Conservation (phyloP, 2,113 vertebrate genomes). For the Nansenia antarctica region DNA sequence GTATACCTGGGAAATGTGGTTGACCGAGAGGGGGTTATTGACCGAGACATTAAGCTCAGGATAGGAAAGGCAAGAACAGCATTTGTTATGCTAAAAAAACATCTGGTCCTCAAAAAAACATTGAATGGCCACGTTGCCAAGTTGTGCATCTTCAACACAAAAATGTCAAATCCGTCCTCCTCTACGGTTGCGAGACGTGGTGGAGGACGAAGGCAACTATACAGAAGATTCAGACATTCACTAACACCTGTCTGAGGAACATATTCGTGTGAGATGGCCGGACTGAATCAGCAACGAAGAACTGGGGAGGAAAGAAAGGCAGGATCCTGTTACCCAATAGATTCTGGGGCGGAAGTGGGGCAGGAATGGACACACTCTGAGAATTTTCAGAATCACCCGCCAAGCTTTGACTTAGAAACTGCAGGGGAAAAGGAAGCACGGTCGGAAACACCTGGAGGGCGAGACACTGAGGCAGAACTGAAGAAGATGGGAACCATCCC, state of each 20-base stretch:
- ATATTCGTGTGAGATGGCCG: neutral
- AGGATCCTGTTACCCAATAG: too few species aligned
- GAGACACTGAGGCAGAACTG: too few species aligned
- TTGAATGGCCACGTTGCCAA: neutral
- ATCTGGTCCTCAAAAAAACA: neutral
- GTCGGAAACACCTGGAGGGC: too few species aligned
- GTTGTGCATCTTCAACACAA: slow-evolving; percentile 6
- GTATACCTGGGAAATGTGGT: neutral
- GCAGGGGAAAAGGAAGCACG: too few species aligned
- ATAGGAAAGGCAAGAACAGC: slow-evolving; percentile 3
- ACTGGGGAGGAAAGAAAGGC: neutral
- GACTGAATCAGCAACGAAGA: neutral
- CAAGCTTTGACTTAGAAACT: too few species aligned
- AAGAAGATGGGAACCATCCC: too few species aligned
- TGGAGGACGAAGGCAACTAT: neutral
- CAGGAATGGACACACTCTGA: too few species aligned
- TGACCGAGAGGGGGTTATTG: neutral
- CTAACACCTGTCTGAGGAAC: neutral
- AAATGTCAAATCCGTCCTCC: slow-evolving; percentile 1
- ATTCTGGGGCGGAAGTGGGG: too few species aligned
- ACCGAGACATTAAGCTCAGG: neutral
- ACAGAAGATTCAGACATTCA: neutral
- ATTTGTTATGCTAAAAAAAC: neutral
- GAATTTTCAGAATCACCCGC: too few species aligned
- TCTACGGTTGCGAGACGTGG: neutral